Percentiles rank a stretch among this genome's conserved stretches.
Evolutionary conservation across 2,797 vertebrate genomes (phyloP).

Genomic region (Capromys pilorides): DNA sequence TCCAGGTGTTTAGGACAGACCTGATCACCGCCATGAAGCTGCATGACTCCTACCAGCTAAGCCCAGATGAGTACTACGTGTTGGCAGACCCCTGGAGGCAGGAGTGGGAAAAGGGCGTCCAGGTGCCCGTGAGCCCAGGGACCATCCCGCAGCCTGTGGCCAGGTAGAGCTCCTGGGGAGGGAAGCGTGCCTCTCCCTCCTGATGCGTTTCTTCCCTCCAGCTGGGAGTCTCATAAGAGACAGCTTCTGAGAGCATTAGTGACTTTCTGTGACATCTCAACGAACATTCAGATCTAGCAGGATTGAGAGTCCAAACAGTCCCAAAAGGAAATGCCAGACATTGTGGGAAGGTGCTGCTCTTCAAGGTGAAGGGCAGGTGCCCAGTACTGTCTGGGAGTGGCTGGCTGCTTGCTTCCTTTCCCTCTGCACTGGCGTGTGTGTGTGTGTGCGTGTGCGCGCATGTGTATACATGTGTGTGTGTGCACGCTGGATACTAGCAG

Average conservation of each 20-base stretch:
- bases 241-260: background rate
- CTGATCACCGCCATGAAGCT: conserved; percentile 99
- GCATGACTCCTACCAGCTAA: conserved; percentile 96
- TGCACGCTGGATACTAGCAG: no score
- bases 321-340: background rate
- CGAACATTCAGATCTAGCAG: background rate
- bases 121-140: conserved; percentile 97
- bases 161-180: conserved; percentile 86
- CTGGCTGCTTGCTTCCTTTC: background rate
- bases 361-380: background rate
- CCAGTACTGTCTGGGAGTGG: background rate
- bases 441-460: no score
- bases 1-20: conserved; percentile 97
- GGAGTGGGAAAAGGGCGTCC: conserved; percentile 99
- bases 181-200: rapidly evolving
- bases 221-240: background rate
- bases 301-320: background rate
- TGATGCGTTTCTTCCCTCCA: rapidly evolving
- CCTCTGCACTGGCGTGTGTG: rapidly evolving
- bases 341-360: background rate
- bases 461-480: no score
- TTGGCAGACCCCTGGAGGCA: conserved; percentile 97
- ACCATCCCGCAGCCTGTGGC: conserved; percentile 93
- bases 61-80: conserved; percentile 95
- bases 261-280: no score